Percentiles rank a stretch among this genome's conserved stretches.
Evolutionary conservation across 2,888 invertebrate species (phyloP).

Genomic region (Acronicta psi): DNA sequence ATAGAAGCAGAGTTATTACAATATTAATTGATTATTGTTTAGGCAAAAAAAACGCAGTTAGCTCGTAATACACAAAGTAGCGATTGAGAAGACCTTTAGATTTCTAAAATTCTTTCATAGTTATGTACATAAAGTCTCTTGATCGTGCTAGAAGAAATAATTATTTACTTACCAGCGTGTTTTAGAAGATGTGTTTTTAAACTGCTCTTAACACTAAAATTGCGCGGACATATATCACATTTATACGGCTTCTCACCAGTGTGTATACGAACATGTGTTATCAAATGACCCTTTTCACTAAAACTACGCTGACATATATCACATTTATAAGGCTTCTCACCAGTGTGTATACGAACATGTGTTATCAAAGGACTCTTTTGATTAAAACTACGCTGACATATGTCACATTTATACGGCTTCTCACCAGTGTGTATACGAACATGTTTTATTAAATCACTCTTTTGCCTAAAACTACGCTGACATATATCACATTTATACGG

Average conservation of each 20-base stretch:
- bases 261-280: not conserved
- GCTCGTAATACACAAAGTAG: too few species aligned
- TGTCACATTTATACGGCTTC: slow-evolving; percentile 3
- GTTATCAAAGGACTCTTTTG: not conserved
- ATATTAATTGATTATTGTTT: too few species aligned
- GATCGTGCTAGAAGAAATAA: too few species aligned
- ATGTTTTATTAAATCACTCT: not conserved
- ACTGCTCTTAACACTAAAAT: not conserved
- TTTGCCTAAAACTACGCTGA: not conserved
- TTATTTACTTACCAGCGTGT: not conserved
- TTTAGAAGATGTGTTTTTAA: not conserved
- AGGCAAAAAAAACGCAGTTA: too few species aligned
- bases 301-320: not conserved
- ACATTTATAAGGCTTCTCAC: not conserved
- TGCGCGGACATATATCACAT: not conserved
- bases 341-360: not conserved
- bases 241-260: slow-evolving; percentile 1
- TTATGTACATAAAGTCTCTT: too few species aligned
- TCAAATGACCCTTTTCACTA: not conserved
- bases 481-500: slow-evolving; percentile 3
- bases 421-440: slow-evolving; percentile 1
- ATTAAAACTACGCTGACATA: not conserved
- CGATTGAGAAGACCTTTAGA: too few species aligned
- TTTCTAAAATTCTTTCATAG: too few species aligned
- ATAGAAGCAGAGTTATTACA: too few species aligned